phyloP scores from a whole-genome alignment of 2,888 invertebrate genomes.

The Euplexia lucipara region DNA sequence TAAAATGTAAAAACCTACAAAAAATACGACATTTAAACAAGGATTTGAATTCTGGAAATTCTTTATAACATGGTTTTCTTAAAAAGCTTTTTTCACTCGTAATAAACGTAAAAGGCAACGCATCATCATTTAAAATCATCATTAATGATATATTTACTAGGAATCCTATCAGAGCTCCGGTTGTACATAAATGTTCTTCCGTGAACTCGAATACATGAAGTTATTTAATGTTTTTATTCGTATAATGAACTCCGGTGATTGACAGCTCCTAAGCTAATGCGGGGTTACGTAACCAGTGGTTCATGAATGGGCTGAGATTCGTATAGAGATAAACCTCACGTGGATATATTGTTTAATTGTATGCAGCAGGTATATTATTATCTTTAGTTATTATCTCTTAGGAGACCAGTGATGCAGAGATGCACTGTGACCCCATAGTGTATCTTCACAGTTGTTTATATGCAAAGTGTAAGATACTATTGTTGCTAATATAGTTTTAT shows the following conservation, averaged over 20 bases:
- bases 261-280: conserved; percentile 42
- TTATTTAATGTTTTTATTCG: conserved; percentile 49
- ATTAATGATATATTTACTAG: conserved; percentile 44
- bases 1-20: conserved; percentile 31
- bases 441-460: conserved; percentile 22
- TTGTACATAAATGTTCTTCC: conserved; percentile 54
- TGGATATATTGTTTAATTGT: conserved; percentile 23
- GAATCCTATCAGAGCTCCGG: conserved; percentile 61
- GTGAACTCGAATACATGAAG: conserved; percentile 45
- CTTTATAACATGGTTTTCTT: conserved; percentile 7
- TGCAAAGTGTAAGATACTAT: neutral
- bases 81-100: conserved; percentile 45
- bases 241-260: conserved; percentile 45
- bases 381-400: conserved; percentile 1
- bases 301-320: conserved; percentile 53
- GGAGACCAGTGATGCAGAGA: conserved; percentile 2
- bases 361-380: conserved; percentile 21
- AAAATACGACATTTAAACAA: conserved; percentile 14
- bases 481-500: neutral
- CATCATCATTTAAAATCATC: conserved; percentile 38
- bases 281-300: conserved; percentile 44
- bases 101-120: conserved; percentile 44
- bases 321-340: conserved; percentile 15
- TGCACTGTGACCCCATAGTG: conserved; percentile 6
- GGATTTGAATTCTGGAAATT: conserved; percentile 22